Base-by-base conservation (phyloP, 2,888 invertebrate genomes). In the Stomorhina lunata region DNA sequence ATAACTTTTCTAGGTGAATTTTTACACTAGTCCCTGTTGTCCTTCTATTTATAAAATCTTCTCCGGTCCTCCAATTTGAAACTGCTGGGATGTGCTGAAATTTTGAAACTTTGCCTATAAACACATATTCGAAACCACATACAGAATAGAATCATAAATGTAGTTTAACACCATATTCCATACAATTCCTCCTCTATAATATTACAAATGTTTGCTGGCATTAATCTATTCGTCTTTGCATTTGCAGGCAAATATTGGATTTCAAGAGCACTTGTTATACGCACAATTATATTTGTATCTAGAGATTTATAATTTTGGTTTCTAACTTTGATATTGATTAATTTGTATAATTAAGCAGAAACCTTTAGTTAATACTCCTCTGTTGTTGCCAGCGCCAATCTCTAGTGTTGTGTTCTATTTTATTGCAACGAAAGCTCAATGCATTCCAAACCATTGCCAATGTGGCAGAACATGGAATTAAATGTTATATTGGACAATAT, bases 231-330 rank as follows among this genome's bases (percentile, higher is more conserved):
- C 27, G 27, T 22, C 29, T 55, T 59, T 22, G 25, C 65, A 50
- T 1, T 0, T 20, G 32, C 20, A 17, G 17, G 4, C 37, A 68
- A n/a, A n/a, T n/a, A n/a, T 59, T 15, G 4, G 7, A 22, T 45
- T 63, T 65, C 63, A 63, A 78, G 72, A 53, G n/a, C 72, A 72
- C 29, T 79, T 72, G 57, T 78, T 57, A 25, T 59, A 79, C 72
- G 72, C 79, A 73, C 59, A 80, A 68, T 73, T 80, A 66, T 80
- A 68, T 66, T 79, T 59, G 66, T 73, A 73, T 59, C 66, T 27
- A 22, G 66, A 80, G 79, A 80, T 73, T 80, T 73, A 80, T 80
- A 80, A 80, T 80, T 80, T 80, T 61, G 66, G 66, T 80, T 73
- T 68, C 57, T 53, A 68, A 73, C 72, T 80, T 50, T 80, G 66